These are phyloP conservation scores for Octodonta nipae DNA, from an alignment of 2,888 invertebrate species.

Conservation along the genomic window DNA sequence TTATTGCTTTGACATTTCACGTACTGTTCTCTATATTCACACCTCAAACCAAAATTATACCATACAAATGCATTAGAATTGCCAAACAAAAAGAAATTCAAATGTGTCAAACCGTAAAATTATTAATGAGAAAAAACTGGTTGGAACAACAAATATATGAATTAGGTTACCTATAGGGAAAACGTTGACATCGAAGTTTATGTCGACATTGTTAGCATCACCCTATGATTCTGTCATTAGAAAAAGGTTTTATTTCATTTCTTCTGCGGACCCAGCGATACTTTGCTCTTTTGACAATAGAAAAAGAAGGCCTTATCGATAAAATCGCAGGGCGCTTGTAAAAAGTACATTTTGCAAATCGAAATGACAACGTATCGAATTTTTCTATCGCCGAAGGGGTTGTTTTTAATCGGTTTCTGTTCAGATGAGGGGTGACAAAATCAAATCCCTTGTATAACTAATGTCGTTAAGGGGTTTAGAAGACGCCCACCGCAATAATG, in stretches of 20 bases:
- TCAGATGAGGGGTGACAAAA: slow-evolving; percentile 29
- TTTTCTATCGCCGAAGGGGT: slow-evolving; percentile 34
- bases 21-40: too few species aligned
- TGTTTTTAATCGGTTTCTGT: slow-evolving; percentile 36
- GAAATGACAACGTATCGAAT: slow-evolving; percentile 38
- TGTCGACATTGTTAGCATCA: slow-evolving; percentile 26
- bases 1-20: too few species aligned
- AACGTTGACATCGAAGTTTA: too few species aligned
- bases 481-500: slow-evolving; percentile 34
- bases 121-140: too few species aligned
- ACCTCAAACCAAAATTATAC: too few species aligned
- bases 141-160: too few species aligned
- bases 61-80: too few species aligned
- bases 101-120: too few species aligned
- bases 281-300: slow-evolving; percentile 13
- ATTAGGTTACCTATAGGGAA: too few species aligned
- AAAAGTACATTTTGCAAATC: slow-evolving; percentile 33
- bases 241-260: slow-evolving; percentile 24
- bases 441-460: slow-evolving; percentile 27
- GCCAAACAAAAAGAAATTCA: too few species aligned
- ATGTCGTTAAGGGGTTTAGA: slow-evolving; percentile 33
- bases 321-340: slow-evolving; percentile 19
- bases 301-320: slow-evolving; percentile 19
- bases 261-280: slow-evolving; percentile 18
- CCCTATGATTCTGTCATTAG: slow-evolving; percentile 36